phyloP scores from a whole-genome alignment of 2,888 invertebrate genomes.

The Aplocera efformata region DNA sequence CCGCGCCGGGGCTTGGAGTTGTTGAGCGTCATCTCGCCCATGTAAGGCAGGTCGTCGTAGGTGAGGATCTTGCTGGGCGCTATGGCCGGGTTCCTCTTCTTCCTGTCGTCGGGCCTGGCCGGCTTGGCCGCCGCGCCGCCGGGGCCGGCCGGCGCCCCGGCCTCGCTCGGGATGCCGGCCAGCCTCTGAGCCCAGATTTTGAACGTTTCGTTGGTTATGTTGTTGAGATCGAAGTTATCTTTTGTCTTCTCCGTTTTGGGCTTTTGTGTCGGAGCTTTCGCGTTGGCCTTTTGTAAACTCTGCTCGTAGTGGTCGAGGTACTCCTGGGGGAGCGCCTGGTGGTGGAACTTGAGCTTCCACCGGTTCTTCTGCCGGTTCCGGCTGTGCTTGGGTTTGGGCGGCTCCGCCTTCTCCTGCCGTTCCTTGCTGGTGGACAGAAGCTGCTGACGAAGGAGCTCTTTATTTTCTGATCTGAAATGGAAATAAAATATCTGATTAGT shows the following conservation, averaged over 20 bases:
- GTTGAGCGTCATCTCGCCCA: conserved; percentile 95
- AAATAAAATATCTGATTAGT: not conserved
- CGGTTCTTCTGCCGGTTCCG: conserved; percentile 82
- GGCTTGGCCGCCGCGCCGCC: conserved; percentile 39
- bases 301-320: conserved; percentile 90
- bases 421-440: conserved; percentile 67
- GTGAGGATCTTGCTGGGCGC: conserved; percentile 80
- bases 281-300: conserved; percentile 79
- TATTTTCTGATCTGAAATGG: conserved; percentile 67
- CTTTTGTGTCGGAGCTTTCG: conserved; percentile 46
- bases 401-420: conserved; percentile 53
- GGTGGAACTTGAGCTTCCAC: conserved; percentile 89
- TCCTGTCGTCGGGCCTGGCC: conserved; percentile 54
- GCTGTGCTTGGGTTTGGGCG: conserved; percentile 56
- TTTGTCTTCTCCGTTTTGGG: conserved; percentile 58
- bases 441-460: conserved; percentile 69
- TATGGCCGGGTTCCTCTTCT: conserved; percentile 62
- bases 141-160: conserved; percentile 38
- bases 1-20: conserved; percentile 93
- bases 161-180: conserved; percentile 85
- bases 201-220: conserved; percentile 82
- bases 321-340: conserved; percentile 88
- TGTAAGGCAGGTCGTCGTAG: conserved; percentile 92
- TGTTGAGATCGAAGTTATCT: conserved; percentile 60
- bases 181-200: conserved; percentile 88